Evolutionary conservation across 2,797 vertebrate species (phyloP), one percentile per base, ranked within the genome.

Genomic region (Diplodus sargus): DNA sequence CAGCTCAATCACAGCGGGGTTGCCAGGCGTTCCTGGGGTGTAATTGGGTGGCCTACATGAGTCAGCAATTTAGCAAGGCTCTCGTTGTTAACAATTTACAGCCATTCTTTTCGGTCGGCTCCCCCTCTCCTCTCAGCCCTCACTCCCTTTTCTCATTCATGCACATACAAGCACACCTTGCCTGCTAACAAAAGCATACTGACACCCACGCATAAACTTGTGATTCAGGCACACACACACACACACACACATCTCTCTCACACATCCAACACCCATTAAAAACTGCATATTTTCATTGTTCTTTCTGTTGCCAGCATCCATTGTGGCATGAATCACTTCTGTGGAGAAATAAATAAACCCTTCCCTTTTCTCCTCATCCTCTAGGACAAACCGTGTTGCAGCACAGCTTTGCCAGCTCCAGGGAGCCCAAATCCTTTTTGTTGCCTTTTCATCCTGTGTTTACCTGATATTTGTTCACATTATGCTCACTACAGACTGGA

Each of bases 51-150:
- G 58, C 25, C 25, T 65, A 81, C 72, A 87, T 78, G 90, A 91
- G 86, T 94, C 92, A 93, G 91, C 89, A 83, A 80, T 90, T 91
- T 81, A 79, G 78, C 66, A 53, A 25, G 51, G 48, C 74, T 70
- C 65, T 70, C 76, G 70, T 70, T 8, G 53, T 83, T 63, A 78
- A 86, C 82, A 81, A 77, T 85, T 86, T 86, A 76, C 47, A 78
- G 72, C 84, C 60, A 60, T 72, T 83, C 74, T 68, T 84, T 82
- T 85, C 56, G 85, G 70, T 75, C 83, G 78, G 61, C 78, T 76
- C 73, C 57, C 62, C 34, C 54, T 70, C 60, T 77, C 16, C 30
- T 20, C 54, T 47, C 61, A 23, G 23, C 43, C 13, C 4, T 22
- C 15, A 28, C 45, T 57, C 17, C 7, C 16, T 12, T 25, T 12